phyloP scores from a whole-genome alignment of 2,888 invertebrate species.

The Leptopilina myrica region DNA sequence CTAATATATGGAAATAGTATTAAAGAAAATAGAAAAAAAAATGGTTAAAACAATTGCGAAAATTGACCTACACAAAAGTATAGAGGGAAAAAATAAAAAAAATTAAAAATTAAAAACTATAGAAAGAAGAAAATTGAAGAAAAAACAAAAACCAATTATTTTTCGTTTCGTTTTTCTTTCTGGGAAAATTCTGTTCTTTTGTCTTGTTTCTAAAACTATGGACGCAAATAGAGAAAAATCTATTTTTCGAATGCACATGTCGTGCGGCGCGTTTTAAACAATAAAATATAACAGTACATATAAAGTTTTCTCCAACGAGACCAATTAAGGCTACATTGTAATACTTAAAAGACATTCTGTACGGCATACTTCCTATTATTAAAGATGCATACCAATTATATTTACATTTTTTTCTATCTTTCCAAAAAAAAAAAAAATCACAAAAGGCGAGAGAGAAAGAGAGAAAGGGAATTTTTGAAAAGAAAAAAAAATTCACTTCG shows the following conservation, averaged over 20 bases:
- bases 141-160: too few relatives aligned
- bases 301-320: constrained; percentile 6
- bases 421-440: neutral
- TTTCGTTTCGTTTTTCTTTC: too few relatives aligned
- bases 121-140: too few relatives aligned
- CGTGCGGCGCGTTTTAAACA: neutral
- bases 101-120: too few relatives aligned
- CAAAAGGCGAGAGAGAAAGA: neutral
- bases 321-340: constrained; percentile 30
- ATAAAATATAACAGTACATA: constrained; percentile 28
- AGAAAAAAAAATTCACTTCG: neutral
- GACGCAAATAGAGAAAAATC: constrained; percentile 23
- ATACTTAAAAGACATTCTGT: constrained; percentile 4
- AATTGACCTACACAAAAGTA: too few relatives aligned
- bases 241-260: constrained; percentile 10
- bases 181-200: too few relatives aligned
- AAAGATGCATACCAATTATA: constrained; percentile 29
- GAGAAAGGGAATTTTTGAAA: neutral
- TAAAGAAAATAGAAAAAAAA: too few relatives aligned
- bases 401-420: neutral
- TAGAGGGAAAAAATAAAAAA: too few relatives aligned
- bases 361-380: constrained; percentile 19
- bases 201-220: too few relatives aligned
- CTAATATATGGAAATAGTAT: too few relatives aligned
- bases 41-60: too few relatives aligned